These are phyloP conservation scores for Protaetia brevitarsis DNA, from an alignment of 1,140 invertebrate species.

Conservation along the genomic window DNA sequence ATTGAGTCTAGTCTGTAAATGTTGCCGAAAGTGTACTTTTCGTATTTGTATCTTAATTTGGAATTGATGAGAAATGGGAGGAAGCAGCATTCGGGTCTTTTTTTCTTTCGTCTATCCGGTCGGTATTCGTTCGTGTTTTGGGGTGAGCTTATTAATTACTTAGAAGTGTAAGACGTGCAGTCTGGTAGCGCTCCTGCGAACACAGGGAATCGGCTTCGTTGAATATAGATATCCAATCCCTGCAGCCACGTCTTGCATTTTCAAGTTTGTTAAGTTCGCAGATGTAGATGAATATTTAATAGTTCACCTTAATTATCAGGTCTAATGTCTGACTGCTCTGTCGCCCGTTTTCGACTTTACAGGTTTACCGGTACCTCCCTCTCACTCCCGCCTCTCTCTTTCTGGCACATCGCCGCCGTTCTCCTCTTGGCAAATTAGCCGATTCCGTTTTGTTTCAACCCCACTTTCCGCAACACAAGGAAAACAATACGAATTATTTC, in stretches of 20 bases:
- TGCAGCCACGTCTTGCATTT: conserved; percentile 46
- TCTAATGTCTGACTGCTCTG: conserved; percentile 36
- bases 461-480: no score
- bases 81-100: no score
- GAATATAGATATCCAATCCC: conserved; percentile 46
- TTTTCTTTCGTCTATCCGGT: no score
- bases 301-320: conserved; percentile 46
- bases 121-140: background rate
- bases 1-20: background rate
- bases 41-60: background rate
- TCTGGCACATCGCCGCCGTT: no score
- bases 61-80: background rate
- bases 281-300: conserved; percentile 49
- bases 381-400: background rate
- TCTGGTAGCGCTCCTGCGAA: conserved; percentile 25
- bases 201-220: conserved; percentile 36
- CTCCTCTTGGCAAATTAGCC: no score
- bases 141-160: conserved; percentile 35
- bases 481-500: no score
- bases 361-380: no score
- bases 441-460: no score
- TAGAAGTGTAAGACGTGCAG: conserved; percentile 36
- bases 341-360: conserved; percentile 24
- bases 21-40: background rate
- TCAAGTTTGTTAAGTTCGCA: conserved; percentile 48